Evolutionary conservation across 2,888 invertebrate genomes (phyloP).

Genomic region (Pseudococcus jackbeardsleyi): DNA sequence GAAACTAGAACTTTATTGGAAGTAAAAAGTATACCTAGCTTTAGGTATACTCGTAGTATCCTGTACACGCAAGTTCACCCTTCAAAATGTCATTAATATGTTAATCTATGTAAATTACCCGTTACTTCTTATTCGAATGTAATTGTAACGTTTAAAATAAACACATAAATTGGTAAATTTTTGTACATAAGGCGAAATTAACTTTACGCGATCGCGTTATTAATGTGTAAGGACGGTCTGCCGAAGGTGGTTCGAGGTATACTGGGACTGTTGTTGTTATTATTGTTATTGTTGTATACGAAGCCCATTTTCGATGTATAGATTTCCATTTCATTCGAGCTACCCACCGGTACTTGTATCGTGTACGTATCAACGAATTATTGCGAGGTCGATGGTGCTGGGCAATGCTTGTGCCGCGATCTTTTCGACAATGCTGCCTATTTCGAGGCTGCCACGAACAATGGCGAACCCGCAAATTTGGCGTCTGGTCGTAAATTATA

Average conservation of each 20-base stretch:
- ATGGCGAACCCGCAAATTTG: constrained; percentile 6
- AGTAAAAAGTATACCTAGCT: not conserved
- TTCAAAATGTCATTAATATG: constrained; percentile 59
- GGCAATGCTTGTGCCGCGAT: not conserved
- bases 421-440: not conserved
- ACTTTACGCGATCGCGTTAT: constrained; percentile 59
- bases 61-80: constrained; percentile 54
- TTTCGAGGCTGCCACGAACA: not conserved
- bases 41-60: not conserved
- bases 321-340: not conserved
- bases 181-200: constrained; percentile 59
- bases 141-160: constrained; percentile 62
- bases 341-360: too few relatives aligned
- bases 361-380: not conserved
- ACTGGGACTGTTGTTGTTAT: not conserved
- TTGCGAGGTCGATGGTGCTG: not conserved
- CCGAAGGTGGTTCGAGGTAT: not conserved
- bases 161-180: constrained; percentile 64
- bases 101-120: constrained; percentile 63
- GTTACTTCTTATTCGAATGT: constrained; percentile 62
- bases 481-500: constrained; percentile 1
- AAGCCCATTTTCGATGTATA: not conserved
- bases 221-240: constrained; percentile 31
- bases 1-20: not conserved
- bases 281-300: not conserved